These are phyloP conservation scores for Lanistes nyassanus DNA, from an alignment of 1,140 invertebrate species.

Conservation along the genomic window DNA sequence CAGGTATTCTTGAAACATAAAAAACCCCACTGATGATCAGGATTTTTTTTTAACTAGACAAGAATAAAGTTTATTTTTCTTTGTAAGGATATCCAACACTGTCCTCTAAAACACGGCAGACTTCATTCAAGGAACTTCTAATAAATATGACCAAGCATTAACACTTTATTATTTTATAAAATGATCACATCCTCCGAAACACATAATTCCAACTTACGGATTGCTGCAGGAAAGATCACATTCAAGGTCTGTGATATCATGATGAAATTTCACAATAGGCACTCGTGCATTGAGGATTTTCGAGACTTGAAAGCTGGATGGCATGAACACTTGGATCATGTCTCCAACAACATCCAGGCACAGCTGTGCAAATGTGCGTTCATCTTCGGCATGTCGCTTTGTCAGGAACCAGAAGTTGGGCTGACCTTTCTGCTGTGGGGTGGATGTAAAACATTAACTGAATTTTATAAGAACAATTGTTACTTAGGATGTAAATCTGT, in stretches of 20 bases:
- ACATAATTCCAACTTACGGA: constrained; percentile 5
- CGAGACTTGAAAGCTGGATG: background rate
- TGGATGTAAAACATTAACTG: background rate
- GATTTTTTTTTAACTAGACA: too few species aligned
- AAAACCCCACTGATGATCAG: too few species aligned
- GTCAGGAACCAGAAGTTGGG: constrained; percentile 16
- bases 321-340: constrained; percentile 16
- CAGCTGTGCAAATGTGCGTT: constrained; percentile 19
- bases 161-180: too few species aligned
- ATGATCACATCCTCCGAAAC: background rate
- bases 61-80: too few species aligned
- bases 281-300: constrained; percentile 23
- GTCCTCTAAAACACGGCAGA: too few species aligned
- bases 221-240: constrained; percentile 16
- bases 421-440: background rate
- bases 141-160: too few species aligned
- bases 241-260: constrained; percentile 10
- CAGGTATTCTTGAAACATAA: too few species aligned
- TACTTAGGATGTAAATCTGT: too few species aligned
- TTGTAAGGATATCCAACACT: too few species aligned
- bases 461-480: background rate
- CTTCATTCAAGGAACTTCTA: too few species aligned
- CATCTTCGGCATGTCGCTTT: constrained; percentile 19
- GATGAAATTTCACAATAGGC: constrained; percentile 20
- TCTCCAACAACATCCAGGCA: constrained; percentile 23